These are phyloP conservation scores for Nezara viridula DNA, from an alignment of 2,888 invertebrate species.

Conservation along the genomic window DNA sequence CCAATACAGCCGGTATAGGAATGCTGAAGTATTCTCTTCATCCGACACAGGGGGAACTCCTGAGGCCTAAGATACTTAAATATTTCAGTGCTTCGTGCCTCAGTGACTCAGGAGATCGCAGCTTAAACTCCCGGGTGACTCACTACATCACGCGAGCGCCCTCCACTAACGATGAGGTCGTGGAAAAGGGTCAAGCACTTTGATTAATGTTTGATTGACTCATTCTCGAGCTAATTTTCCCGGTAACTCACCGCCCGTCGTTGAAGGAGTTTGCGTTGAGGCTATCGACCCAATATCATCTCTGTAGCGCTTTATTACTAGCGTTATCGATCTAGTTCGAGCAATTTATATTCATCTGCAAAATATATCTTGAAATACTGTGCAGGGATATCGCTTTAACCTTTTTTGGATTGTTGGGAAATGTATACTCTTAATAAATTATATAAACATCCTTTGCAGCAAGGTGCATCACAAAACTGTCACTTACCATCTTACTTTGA, in stretches of 20 bases:
- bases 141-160: background rate
- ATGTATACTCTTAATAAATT: too few relatives aligned
- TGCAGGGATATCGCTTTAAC: too few relatives aligned
- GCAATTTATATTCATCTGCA: too few relatives aligned
- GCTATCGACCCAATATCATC: background rate
- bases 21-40: background rate
- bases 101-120: background rate
- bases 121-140: background rate
- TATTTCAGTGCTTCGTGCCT: background rate
- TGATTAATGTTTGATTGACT: conserved; percentile 31
- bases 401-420: too few relatives aligned
- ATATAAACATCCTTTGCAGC: too few relatives aligned
- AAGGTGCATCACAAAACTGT: too few relatives aligned
- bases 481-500: too few relatives aligned
- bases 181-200: conserved; percentile 31
- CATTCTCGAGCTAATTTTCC: conserved; percentile 12
- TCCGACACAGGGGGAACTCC: background rate
- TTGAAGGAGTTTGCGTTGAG: background rate
- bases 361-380: too few relatives aligned
- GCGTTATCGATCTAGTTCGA: background rate
- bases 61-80: background rate
- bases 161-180: background rate
- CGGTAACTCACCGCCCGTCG: background rate
- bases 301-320: background rate
- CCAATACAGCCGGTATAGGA: too few relatives aligned